phyloP scores from a whole-genome alignment of 2,888 invertebrate genomes.

The Drosophila histrio region DNA sequence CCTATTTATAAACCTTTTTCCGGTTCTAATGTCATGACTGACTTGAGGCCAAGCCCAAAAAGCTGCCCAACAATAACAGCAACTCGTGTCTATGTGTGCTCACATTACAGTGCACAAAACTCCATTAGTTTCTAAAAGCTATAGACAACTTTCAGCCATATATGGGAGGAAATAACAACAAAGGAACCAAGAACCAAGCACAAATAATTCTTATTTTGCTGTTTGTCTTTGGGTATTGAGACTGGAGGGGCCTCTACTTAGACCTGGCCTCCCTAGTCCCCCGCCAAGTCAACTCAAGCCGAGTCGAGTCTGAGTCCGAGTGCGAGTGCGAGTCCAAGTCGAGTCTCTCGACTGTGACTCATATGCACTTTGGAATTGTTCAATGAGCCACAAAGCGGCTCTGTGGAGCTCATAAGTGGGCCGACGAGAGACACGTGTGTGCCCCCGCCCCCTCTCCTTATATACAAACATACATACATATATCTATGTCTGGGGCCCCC shows the following conservation, averaged over 20 bases:
- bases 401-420: conserved; percentile 49
- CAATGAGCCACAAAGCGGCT: conserved; percentile 53
- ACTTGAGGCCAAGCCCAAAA: conserved; percentile 48
- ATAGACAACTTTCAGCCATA: conserved; percentile 48
- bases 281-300: neutral
- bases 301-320: conserved; percentile 7
- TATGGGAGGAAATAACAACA: conserved; percentile 54
- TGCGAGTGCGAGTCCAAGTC: conserved; percentile 10
- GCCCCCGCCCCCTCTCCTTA: neutral
- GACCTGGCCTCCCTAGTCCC: conserved; percentile 11
- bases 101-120: conserved; percentile 57
- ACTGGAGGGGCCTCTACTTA: conserved; percentile 3
- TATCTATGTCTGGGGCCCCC: conserved; percentile 4
- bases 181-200: conserved; percentile 40
- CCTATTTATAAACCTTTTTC: conserved; percentile 60
- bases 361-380: conserved; percentile 66
- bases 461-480: neutral
- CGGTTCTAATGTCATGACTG: conserved; percentile 61
- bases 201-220: conserved; percentile 52
- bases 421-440: conserved; percentile 52
- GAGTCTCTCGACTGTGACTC: conserved; percentile 45
- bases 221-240: conserved; percentile 41
- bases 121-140: conserved; percentile 60
- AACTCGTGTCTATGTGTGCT: conserved; percentile 9
- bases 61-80: conserved; percentile 20